Evolutionary conservation across 2,888 invertebrate genomes (phyloP).

Genomic region (Dicyrtomina minuta): DNA sequence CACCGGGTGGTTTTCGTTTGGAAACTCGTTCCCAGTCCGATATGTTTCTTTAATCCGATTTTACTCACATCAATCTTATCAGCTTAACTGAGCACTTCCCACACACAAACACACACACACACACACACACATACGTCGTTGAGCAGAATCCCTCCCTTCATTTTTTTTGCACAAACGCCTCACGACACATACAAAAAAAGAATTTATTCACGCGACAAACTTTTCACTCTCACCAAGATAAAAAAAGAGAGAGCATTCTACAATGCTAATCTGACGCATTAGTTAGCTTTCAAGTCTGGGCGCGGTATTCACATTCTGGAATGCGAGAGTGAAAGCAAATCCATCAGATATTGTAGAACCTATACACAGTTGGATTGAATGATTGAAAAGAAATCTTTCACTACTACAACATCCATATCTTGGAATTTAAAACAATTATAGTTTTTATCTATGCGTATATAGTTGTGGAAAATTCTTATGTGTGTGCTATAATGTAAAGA

Average conservation of each 20-base stretch:
- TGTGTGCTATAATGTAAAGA: not conserved
- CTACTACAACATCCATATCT: too few relatives aligned
- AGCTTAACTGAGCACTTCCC: slow-evolving; percentile 19
- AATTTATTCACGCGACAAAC: slow-evolving; percentile 29
- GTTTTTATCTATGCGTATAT: too few relatives aligned
- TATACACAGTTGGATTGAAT: too few relatives aligned
- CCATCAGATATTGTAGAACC: too few relatives aligned
- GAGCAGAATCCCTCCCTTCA: not conserved
- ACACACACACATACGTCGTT: not conserved
- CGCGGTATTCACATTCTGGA: not conserved
- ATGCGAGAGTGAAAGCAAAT: not conserved
- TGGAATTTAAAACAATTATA: too few relatives aligned
- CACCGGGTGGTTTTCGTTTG: slow-evolving; percentile 10
- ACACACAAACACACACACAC: slow-evolving; percentile 9
- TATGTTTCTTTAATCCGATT: slow-evolving; percentile 27
- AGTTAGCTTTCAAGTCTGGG: not conserved
- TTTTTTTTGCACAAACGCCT: not conserved
- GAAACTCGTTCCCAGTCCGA: slow-evolving; percentile 6
- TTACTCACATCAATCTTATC: slow-evolving; percentile 23
- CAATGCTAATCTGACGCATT: not conserved
- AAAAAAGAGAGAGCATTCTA: slow-evolving; percentile 3
- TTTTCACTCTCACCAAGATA: slow-evolving; percentile 15
- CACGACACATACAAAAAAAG: not conserved
- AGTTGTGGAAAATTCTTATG: too few relatives aligned
- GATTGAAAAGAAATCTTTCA: too few relatives aligned